Evolutionary conservation across 1,140 invertebrate species (phyloP), one percentile per base, ranked within the genome.

Genomic region (Pogonomyrmex barbatus): DNA sequence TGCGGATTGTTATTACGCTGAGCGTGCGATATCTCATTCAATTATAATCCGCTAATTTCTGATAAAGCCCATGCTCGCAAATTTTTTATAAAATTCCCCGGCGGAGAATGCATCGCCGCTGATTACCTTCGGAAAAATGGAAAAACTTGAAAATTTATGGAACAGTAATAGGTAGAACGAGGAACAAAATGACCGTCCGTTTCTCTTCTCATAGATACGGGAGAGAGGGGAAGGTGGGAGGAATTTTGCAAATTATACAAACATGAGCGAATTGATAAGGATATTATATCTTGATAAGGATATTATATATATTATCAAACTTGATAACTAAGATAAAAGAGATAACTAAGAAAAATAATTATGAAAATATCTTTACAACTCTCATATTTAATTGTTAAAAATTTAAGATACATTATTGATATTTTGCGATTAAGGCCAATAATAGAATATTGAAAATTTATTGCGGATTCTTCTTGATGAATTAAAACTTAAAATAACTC

Each of bases 401-500:
- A 8, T 3, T 33, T 9, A 17, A 63, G 5, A 12, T 63, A 5
- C 1, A n/a, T 17, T 8, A 63, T 33, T 63, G 30, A 77, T 10
- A 24, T 77, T 62, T 62, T 2, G 5, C 10, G 45, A 78, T 24
- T 12, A 14, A 36, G 9, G n/a, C 50, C 8, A 47, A 63, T 50
- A 47, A 12, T 36, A n/a, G 63, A 14, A 36, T 77, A 62, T 62
- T n/a, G 8, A 33, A 50, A 63, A 78, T 78, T 30, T 62, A 60
- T 36, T 71, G 30, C n/a, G 3, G 12, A n/a, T 10, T 4, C 17
- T 52, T 9, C 3, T 45, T 12, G 14, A 77, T n/a, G 33, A 77
- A 54, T 76, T 2, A 62, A 45, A 58, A 63, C 12, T 71, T 52
- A 0, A 58, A 76, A 76, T 45, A 62, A 14, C 14, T 33, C 17